Evolutionary conservation across 2,113 vertebrate species (phyloP).

Genomic region (Dendropsophus ebraccatus): DNA sequence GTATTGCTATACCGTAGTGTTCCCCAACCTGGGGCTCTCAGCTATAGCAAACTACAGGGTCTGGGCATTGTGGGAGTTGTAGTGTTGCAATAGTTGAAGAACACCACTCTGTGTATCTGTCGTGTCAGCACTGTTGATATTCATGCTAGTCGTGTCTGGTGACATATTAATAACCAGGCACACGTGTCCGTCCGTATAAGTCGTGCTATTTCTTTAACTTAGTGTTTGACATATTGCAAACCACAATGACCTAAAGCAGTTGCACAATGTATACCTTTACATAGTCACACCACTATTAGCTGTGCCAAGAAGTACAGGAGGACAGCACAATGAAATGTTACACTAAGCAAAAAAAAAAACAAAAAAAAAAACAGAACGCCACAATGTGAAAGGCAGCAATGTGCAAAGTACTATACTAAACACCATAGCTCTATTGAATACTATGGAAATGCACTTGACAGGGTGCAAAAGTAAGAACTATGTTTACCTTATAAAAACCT

Average conservation of each 20-base stretch:
- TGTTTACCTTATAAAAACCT: too few relatives aligned
- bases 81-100: too few relatives aligned
- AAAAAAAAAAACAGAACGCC: too few relatives aligned
- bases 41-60: too few relatives aligned
- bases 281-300: background rate
- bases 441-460: background rate
- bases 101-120: background rate
- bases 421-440: background rate
- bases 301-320: background rate
- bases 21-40: too few relatives aligned
- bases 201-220: background rate
- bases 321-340: background rate
- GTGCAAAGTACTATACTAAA: background rate
- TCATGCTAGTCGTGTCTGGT: background rate
- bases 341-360: background rate
- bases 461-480: too few relatives aligned
- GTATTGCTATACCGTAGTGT: too few relatives aligned
- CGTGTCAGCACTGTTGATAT: background rate
- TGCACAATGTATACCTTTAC: background rate
- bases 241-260: background rate
- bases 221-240: background rate
- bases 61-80: too few relatives aligned
- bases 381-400: background rate
- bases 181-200: background rate
- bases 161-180: background rate